Conservation (phyloP, 1,140 invertebrate genomes). For the Lasioglossum albipes region DNA sequence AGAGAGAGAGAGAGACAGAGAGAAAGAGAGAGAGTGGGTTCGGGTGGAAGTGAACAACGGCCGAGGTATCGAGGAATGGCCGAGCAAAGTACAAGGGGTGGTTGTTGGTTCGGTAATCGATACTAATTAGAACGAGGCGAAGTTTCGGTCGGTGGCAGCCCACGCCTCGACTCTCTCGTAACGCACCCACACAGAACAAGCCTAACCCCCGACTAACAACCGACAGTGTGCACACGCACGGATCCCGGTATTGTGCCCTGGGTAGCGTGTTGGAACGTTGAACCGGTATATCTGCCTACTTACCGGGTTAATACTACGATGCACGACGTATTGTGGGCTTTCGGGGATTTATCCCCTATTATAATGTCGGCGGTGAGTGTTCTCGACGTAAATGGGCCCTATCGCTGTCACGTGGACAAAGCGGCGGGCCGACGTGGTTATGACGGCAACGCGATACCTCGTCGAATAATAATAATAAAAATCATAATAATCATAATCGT, state of each 20-base stretch:
- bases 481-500: conserved; percentile 65
- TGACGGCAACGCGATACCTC: conserved; percentile 73
- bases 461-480: conserved; percentile 60
- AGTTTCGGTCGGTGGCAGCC: conserved; percentile 48
- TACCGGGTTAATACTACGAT: conserved; percentile 56
- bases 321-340: conserved; percentile 66
- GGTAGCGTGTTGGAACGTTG: conserved; percentile 2
- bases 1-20: too few relatives aligned
- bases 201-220: too few relatives aligned
- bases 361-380: conserved; percentile 63
- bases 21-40: too few relatives aligned
- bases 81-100: not conserved
- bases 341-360: conserved; percentile 69
- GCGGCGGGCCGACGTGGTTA: conserved; percentile 68
- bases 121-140: conserved; percentile 60
- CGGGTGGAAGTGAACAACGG: not conserved
- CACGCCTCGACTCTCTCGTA: conserved; percentile 11
- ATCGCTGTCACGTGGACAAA: conserved; percentile 74
- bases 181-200: not conserved
- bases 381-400: conserved; percentile 73
- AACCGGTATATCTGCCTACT: conserved; percentile 39
- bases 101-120: conserved; percentile 58
- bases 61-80: not conserved
- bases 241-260: too few relatives aligned
- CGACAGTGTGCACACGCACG: not conserved